Evolutionary conservation across 2,113 vertebrate species (phyloP).

Genomic region (Cacatua alba): DNA sequence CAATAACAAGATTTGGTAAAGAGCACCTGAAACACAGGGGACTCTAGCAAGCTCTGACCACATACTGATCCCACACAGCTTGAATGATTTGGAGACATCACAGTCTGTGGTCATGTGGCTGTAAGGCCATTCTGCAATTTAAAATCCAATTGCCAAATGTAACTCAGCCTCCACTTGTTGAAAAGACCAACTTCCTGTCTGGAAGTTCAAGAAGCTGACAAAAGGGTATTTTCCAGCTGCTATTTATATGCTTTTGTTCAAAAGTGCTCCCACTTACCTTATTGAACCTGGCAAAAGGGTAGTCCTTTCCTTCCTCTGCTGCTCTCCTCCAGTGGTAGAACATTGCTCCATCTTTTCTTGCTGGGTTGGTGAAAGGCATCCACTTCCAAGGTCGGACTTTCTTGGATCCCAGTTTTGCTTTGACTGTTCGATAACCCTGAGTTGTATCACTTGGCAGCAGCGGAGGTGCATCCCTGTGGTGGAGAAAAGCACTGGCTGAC

Average conservation of each 20-base stretch:
- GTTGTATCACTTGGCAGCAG: constrained; percentile 95
- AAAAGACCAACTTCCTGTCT: not conserved
- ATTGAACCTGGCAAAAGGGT: constrained; percentile 97
- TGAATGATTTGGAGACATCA: not conserved
- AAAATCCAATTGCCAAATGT: not conserved
- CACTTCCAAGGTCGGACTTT: constrained; percentile 98
- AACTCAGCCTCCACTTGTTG: not conserved
- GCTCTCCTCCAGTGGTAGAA: constrained; percentile 98
- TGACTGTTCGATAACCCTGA: constrained; percentile 97
- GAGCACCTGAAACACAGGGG: not conserved
- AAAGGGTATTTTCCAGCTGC: constrained; percentile 12
- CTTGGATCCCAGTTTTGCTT: constrained; percentile 97
- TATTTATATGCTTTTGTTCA: not conserved
- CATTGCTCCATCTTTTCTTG: constrained; percentile 93
- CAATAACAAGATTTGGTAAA: not conserved
- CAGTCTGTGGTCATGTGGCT: not conserved
- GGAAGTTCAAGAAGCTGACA: not conserved
- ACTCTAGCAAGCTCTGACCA: not conserved
- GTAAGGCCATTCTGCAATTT: not conserved
- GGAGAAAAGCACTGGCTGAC: not conserved
- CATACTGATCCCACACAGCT: not conserved
- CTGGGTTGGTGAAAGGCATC: constrained; percentile 98
- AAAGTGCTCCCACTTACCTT: constrained; percentile 80
- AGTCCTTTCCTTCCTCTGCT: constrained; percentile 96
- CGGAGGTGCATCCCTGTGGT: constrained; percentile 91